phyloP scores from a whole-genome alignment of 2,888 invertebrate genomes.

The Drosophila paracracens region DNA sequence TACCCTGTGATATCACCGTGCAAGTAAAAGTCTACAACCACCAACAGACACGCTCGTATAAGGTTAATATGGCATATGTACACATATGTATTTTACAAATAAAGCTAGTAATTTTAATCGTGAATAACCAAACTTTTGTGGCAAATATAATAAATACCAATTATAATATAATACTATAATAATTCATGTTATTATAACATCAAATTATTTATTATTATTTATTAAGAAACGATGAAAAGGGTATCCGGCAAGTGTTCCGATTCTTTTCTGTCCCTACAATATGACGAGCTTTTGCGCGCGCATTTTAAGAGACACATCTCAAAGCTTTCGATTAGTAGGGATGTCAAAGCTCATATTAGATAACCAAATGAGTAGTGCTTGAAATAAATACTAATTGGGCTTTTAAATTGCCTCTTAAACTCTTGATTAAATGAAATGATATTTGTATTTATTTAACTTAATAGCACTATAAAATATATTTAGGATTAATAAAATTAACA shows the following conservation, averaged over 20 bases:
- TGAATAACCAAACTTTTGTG: neutral
- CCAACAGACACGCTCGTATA: neutral
- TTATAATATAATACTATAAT: neutral
- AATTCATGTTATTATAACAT: neutral
- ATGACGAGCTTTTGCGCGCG: slow-evolving; percentile 12
- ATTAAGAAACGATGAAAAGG: neutral
- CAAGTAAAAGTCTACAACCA: neutral
- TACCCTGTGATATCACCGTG: slow-evolving; percentile 8
- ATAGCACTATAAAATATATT: neutral
- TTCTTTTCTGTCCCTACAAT: neutral
- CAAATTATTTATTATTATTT: neutral
- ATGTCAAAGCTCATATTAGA: slow-evolving; percentile 3
- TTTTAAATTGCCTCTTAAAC: neutral
- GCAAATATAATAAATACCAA: neutral
- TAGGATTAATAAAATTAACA: neutral
- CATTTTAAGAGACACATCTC: neutral
- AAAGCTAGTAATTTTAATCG: neutral
- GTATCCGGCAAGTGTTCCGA: neutral
- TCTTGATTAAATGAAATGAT: neutral
- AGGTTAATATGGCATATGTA: neutral
- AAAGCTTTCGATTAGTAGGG: slow-evolving; percentile 1
- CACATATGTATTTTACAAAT: neutral
- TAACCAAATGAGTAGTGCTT: neutral
- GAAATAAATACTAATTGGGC: neutral
- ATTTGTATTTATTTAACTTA: too few species aligned